Conservation (phyloP, 2,888 invertebrate species). For the Drosophila siamana region DNA sequence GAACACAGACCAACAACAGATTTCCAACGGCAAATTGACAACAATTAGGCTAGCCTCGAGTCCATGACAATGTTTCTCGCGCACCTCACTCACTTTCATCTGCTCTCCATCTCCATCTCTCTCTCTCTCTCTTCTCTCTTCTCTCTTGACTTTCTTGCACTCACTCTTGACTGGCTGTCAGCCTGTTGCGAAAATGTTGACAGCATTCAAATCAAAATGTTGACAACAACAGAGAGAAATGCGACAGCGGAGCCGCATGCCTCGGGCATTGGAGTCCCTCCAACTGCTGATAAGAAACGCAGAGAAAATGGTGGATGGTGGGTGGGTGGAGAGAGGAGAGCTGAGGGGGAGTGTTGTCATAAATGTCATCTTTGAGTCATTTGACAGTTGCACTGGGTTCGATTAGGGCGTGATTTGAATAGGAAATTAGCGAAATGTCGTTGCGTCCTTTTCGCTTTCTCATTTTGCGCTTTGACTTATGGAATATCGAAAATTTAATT, state of each 20-base stretch:
- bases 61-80: neutral
- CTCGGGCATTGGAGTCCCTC: conserved; percentile 37
- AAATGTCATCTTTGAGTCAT: conserved; percentile 74
- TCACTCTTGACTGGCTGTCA: conserved; percentile 41
- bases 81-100: neutral
- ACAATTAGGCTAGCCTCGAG: conserved; percentile 59
- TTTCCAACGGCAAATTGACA: conserved; percentile 63
- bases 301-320: neutral
- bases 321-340: neutral
- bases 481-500: conserved; percentile 56
- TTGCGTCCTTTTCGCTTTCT: conserved; percentile 7
- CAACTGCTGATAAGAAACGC: conserved; percentile 23
- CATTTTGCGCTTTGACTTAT: conserved; percentile 35
- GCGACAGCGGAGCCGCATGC: conserved; percentile 41
- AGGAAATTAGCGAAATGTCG: conserved; percentile 58
- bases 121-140: neutral
- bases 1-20: conserved; percentile 44
- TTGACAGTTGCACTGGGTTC: conserved; percentile 68
- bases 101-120: neutral
- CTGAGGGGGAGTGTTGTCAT: conserved; percentile 46
- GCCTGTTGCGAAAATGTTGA: conserved; percentile 68
- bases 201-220: conserved; percentile 77
- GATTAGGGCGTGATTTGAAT: conserved; percentile 74
- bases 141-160: neutral
- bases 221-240: conserved; percentile 51